A percentile compares a stretch with the other conserved stretches of the same genome.
Evolutionary conservation across 2,888 invertebrate genomes (phyloP).

Genomic region (Saturnia japonica): DNA sequence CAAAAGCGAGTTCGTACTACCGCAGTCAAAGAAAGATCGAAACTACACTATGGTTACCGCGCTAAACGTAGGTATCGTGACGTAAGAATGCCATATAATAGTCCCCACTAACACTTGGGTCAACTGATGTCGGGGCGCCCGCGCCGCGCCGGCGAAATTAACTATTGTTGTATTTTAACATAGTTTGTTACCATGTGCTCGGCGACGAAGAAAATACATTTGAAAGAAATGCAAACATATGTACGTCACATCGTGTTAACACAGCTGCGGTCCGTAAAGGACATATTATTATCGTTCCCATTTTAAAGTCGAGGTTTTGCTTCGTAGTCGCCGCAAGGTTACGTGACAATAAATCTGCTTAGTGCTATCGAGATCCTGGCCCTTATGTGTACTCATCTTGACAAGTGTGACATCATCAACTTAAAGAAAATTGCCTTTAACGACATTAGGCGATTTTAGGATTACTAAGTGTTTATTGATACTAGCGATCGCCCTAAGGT

Average conservation of each 20-base stretch:
- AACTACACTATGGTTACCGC: background rate
- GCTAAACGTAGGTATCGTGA: constrained; percentile 4
- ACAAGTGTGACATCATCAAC: background rate
- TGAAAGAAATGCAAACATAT: background rate
- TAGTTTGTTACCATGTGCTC: constrained; percentile 6
- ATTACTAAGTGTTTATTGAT: too few species aligned
- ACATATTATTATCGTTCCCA: background rate
- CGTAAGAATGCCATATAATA: background rate
- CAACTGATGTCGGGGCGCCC: constrained; percentile 3
- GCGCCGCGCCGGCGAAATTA: constrained; percentile 7
- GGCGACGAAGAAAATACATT: constrained; percentile 1
- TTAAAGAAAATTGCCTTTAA: background rate
- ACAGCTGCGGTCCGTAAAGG: constrained; percentile 9
- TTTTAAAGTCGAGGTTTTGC: constrained; percentile 4
- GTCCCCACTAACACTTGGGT: constrained; percentile 6
- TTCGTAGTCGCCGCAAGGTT: background rate
- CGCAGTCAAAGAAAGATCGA: background rate
- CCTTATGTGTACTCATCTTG: background rate
- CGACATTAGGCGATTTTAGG: too few species aligned
- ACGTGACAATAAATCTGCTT: background rate
- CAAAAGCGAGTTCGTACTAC: background rate
- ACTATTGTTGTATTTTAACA: constrained; percentile 10
- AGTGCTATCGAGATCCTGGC: background rate
- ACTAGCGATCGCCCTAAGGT: too few species aligned
- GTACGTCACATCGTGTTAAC: constrained; percentile 6